A percentile compares a stretch with the other conserved stretches of the same genome.
Conservation (phyloP, 2,797 vertebrate genomes). For the Cottoperca gobio region DNA sequence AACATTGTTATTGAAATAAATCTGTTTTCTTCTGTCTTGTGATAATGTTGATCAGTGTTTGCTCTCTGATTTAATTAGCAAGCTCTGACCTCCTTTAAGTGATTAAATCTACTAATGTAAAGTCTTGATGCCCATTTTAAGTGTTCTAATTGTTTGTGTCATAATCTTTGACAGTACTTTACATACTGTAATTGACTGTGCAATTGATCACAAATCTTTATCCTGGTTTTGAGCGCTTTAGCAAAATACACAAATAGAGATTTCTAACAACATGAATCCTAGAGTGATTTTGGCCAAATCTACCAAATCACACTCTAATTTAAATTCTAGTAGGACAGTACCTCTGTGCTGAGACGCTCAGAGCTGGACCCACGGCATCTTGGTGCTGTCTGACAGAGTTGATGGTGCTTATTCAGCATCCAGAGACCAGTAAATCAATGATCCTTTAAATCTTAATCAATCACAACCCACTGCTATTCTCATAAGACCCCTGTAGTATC, state of each 20-base stretch:
- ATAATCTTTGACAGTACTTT: neutral
- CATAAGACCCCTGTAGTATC: slow-evolving; percentile 73
- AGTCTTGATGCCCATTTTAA: neutral
- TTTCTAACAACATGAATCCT: neutral
- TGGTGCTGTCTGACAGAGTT: slow-evolving; percentile 45
- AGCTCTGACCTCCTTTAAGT: neutral
- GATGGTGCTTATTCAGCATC: slow-evolving; percentile 68
- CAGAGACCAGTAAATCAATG: slow-evolving; percentile 73
- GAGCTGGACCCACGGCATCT: slow-evolving; percentile 25
- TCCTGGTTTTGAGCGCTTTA: neutral
- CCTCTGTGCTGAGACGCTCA: slow-evolving; percentile 18
- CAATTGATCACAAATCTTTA: neutral
- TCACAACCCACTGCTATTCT: slow-evolving; percentile 73
- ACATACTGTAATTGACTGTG: neutral
- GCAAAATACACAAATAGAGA: neutral
- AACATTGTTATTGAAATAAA: neutral
- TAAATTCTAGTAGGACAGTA: neutral
- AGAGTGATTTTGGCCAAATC: neutral
- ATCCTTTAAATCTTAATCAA: slow-evolving; percentile 80
- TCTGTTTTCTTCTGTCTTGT: too few species aligned
- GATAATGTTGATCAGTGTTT: neutral
- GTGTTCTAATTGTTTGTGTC: too few species aligned
- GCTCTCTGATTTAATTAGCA: neutral
- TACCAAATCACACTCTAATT: slow-evolving; percentile 2
- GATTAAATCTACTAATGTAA: neutral